phyloP scores from a whole-genome alignment of 2,113 vertebrate species.

The Sylvia atricapilla region DNA sequence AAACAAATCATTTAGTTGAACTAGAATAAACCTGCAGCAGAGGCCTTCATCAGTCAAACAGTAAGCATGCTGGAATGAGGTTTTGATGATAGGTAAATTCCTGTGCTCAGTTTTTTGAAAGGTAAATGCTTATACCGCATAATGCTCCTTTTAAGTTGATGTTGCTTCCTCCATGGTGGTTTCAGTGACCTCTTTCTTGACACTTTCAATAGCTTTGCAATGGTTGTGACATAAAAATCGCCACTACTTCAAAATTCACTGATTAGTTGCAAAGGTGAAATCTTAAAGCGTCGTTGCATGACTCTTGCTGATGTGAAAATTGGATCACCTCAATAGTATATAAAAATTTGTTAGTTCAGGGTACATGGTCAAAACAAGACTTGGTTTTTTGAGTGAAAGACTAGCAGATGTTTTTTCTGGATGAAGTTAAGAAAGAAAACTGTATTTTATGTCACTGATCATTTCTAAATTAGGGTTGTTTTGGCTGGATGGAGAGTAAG shows the following conservation, averaged over 20 bases:
- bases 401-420: background rate
- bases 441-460: background rate
- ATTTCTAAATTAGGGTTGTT: slow-evolving; percentile 7
- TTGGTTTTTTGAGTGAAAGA: background rate
- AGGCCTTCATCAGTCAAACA: background rate
- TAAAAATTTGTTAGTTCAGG: background rate
- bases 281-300: background rate
- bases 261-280: background rate
- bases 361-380: background rate
- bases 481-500: background rate
- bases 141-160: background rate
- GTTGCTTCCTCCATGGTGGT: background rate
- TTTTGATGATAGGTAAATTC: background rate
- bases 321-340: background rate
- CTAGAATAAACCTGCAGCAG: background rate
- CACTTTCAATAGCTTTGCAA: background rate
- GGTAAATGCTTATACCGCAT: background rate
- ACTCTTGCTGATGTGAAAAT: background rate
- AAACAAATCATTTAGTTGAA: background rate
- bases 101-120: background rate
- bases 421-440: background rate
- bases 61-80: background rate
- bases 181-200: background rate
- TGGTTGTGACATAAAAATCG: background rate
- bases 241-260: background rate